Evolutionary conservation across 35 echinoderm and acorn worm species (phyloP), one percentile per base, ranked within the genome.

Genomic region (Ophiothrix spiculata): DNA sequence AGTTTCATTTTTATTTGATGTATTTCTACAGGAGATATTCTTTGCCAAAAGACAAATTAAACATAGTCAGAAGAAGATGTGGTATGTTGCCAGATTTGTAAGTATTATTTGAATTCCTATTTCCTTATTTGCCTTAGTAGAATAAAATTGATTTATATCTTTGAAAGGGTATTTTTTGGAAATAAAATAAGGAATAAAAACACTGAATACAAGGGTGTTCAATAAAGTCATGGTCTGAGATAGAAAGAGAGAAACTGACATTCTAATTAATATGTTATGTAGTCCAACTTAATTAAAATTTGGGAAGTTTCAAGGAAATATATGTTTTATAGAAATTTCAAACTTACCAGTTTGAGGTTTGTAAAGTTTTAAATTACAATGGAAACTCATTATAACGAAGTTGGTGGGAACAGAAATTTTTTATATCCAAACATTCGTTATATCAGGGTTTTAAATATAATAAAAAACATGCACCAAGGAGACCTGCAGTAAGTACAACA

Each of bases 31-130:
- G 95, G 91, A 93, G 75, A 40, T 97, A 31, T 85, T 88, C 56
- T 92, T 85, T 80, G 64, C 80, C 31, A 88, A 83, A 60, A 87
- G 76, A 75, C 82, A 97, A 42, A 97, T 97, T 42, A 97, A 97
- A 56, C 88, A 97, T 85, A 97, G 95, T 81, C 80, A 90, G 31
- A 86, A 85, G 31, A 97, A 97, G 63, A 87, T 97, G 95, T 97
- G 95, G 95, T 97, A 97, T 80, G 86, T 91, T 42, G 88, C 95
- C 19, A 87, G 79, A 34, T 97, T 97, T 93, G 95, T 97, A 88
- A 97, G 95, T 96, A 75, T 69, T 2, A 11, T 11, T 54, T 54
- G 21, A 54, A 21, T 11, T 54, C 21, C 21, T 54, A 11, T 11
- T 11, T 54, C 45, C 45, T 54, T 21, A n/a, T n/a, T 21, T 21